These are phyloP conservation scores for Podabrus alpinus DNA, from an alignment of 2,888 invertebrate genomes.

Conservation along the genomic window DNA sequence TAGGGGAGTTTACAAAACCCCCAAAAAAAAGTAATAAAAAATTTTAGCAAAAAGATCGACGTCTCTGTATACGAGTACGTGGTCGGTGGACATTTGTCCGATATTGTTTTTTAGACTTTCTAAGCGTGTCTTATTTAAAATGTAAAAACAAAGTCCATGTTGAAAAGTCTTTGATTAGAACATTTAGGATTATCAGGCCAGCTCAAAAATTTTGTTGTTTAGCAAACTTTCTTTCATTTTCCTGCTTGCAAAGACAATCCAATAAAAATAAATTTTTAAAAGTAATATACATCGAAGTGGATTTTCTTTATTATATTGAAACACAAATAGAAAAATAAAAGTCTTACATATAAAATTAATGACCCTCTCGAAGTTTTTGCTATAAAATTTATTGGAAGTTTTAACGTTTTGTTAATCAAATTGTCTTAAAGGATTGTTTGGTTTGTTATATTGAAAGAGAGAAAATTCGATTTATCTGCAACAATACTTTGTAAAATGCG, in stretches of 20 bases:
- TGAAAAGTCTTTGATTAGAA: too few relatives aligned
- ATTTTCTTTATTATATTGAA: not conserved
- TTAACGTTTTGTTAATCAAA: not conserved
- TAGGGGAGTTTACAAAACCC: too few relatives aligned
- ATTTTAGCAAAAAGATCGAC: too few relatives aligned
- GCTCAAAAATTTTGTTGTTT: not conserved
- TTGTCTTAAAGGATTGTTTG: not conserved
- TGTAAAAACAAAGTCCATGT: too few relatives aligned
- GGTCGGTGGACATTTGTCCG: too few relatives aligned
- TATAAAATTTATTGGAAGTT: not conserved
- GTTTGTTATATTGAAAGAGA: not conserved
- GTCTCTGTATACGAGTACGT: too few relatives aligned
- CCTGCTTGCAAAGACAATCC: not conserved
- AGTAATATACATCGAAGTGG: not conserved
- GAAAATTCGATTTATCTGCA: not conserved
- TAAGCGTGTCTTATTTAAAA: too few relatives aligned
- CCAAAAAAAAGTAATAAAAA: too few relatives aligned
- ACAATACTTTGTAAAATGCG: not conserved
- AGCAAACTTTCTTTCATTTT: not conserved
- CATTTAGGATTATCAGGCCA: too few relatives aligned
- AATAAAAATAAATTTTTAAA: not conserved
- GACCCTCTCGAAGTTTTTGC: not conserved
- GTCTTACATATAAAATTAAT: not conserved
- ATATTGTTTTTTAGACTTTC: too few relatives aligned
- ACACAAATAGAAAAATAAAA: not conserved